These are phyloP conservation scores for Aquatica leii DNA, from an alignment of 2,888 invertebrate species.

Conservation along the genomic window DNA sequence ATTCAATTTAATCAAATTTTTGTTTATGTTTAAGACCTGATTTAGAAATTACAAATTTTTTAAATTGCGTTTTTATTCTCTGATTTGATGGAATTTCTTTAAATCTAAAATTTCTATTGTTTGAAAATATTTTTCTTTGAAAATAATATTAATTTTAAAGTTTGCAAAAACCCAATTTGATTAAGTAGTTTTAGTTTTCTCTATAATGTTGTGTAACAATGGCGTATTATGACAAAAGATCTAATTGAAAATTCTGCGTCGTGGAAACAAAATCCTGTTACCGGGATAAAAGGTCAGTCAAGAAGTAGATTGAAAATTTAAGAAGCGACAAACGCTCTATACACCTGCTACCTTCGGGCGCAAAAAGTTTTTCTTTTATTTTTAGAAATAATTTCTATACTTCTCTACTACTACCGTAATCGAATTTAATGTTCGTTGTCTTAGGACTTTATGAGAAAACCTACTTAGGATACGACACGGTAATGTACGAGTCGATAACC, in stretches of 20 bases:
- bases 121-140: too few relatives aligned
- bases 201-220: too few relatives aligned
- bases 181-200: too few relatives aligned
- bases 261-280: constrained; percentile 24
- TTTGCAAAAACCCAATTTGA: too few relatives aligned
- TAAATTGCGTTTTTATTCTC: too few relatives aligned
- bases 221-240: constrained; percentile 13
- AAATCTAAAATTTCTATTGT: too few relatives aligned
- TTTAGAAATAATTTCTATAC: constrained; percentile 13
- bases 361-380: constrained; percentile 19
- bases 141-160: too few relatives aligned
- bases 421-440: neutral
- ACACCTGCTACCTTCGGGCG: constrained; percentile 23
- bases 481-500: neutral
- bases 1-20: too few relatives aligned
- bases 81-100: too few relatives aligned
- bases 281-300: constrained; percentile 23
- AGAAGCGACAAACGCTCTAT: constrained; percentile 29
- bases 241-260: constrained; percentile 22
- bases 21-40: too few relatives aligned
- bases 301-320: constrained; percentile 30
- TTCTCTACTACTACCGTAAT: neutral
- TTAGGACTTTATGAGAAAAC: constrained; percentile 10
- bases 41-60: too few relatives aligned
- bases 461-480: neutral